Percentiles rank a stretch among this genome's conserved stretches.
These are phyloP conservation scores for Rhinophrynus dorsalis DNA, from an alignment of 2,797 vertebrate species.

Conservation along the genomic window DNA sequence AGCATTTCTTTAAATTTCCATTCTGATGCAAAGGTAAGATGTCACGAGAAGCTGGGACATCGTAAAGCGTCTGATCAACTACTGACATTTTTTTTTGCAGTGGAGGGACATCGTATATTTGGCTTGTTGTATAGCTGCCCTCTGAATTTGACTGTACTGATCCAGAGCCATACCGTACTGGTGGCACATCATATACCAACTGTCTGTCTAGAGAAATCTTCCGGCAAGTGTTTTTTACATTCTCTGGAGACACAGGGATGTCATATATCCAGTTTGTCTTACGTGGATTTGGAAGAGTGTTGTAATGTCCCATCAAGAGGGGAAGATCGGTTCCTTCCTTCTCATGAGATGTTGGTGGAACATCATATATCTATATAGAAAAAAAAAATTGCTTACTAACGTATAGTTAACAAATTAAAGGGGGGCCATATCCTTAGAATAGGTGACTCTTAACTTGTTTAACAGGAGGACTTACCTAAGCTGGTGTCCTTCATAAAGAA, in stretches of 20 bases:
- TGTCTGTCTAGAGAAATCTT: conserved; percentile 31
- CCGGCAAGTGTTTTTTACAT: conserved; percentile 31
- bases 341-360: conserved; percentile 60
- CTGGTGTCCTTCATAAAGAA: too few species aligned
- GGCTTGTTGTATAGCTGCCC: conserved; percentile 21
- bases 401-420: not conserved
- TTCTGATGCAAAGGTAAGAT: conserved; percentile 1
- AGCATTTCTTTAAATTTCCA: conserved; percentile 38
- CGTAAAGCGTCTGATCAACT: conserved; percentile 47
- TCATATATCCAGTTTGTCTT: conserved; percentile 88
- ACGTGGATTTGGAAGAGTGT: conserved; percentile 71
- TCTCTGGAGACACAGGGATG: conserved; percentile 73
- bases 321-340: conserved; percentile 46
- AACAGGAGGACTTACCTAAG: too few species aligned
- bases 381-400: not conserved
- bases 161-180: conserved; percentile 29
- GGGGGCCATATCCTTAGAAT: not conserved
- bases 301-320: conserved; percentile 58
- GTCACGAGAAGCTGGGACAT: conserved; percentile 39
- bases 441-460: too few species aligned
- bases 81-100: conserved; percentile 48
- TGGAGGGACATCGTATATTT: conserved; percentile 51
- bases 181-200: conserved; percentile 50
- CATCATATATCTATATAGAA: conserved; percentile 70
- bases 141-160: not conserved